Conservation (phyloP, 2,797 vertebrate genomes). For the Leptoclinus maculatus region DNA sequence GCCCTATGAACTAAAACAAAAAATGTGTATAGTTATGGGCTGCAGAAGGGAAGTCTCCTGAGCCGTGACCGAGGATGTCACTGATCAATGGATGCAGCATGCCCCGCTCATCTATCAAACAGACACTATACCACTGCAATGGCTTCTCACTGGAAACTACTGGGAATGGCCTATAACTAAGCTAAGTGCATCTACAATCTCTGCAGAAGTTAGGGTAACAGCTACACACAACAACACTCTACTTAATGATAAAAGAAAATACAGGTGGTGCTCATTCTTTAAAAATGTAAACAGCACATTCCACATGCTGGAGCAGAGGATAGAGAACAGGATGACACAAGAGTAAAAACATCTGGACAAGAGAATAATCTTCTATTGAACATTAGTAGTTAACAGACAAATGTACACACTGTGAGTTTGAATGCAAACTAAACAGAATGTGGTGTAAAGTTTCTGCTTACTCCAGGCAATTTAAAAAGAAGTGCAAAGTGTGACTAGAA, state of each 20-base stretch:
- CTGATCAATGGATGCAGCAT: conserved; percentile 65
- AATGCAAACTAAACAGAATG: not conserved
- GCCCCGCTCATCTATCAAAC: conserved; percentile 53
- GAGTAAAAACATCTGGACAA: not conserved
- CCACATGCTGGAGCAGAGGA: not conserved
- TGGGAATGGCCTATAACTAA: conserved; percentile 13
- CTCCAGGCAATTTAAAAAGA: not conserved
- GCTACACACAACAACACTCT: not conserved
- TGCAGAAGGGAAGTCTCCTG: conserved; percentile 44
- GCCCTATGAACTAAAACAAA: conserved; percentile 17
- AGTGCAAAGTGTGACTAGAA: not conserved
- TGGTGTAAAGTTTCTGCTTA: not conserved
- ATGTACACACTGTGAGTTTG: not conserved
- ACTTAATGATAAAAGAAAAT: not conserved
- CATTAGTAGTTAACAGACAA: not conserved
- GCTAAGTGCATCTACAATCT: conserved; percentile 9
- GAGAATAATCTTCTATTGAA: not conserved
- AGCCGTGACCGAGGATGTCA: conserved; percentile 27
- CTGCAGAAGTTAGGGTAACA: conserved; percentile 14
- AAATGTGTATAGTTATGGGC: conserved; percentile 32
- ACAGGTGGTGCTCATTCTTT: conserved; percentile 12
- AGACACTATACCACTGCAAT: conserved; percentile 25
- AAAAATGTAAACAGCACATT: conserved; percentile 8
- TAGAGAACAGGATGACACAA: not conserved
- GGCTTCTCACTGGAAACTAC: conserved; percentile 42